Conservation (phyloP, 92 coral and sea anemone species). For the Siderastrea siderea region DNA sequence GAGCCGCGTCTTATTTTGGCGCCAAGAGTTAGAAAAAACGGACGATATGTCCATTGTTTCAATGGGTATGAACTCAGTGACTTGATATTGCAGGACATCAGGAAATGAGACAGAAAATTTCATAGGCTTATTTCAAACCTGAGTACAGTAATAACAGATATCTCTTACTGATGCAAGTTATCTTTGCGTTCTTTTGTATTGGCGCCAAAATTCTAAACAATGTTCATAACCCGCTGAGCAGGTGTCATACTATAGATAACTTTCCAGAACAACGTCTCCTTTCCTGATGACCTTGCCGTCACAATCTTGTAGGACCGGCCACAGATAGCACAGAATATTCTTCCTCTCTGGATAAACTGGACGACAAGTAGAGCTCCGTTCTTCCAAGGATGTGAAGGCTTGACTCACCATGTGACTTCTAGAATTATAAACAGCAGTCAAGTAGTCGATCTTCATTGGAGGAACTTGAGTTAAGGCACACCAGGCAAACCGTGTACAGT, state of each 20-base stretch:
- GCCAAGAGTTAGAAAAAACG: too few relatives aligned
- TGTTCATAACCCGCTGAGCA: too few relatives aligned
- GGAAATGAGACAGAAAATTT: too few relatives aligned
- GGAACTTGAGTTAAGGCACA: conserved; percentile 23
- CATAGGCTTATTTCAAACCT: too few relatives aligned
- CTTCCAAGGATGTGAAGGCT: background rate
- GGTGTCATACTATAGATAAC: background rate
- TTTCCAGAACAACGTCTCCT: conserved; percentile 21
- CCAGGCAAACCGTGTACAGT: conserved; percentile 38
- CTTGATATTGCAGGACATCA: too few relatives aligned
- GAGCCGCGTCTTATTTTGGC: too few relatives aligned
- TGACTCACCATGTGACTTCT: background rate
- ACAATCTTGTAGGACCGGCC: conserved; percentile 22
- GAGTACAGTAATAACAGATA: too few relatives aligned
- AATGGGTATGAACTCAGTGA: too few relatives aligned
- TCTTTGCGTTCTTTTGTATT: too few relatives aligned
- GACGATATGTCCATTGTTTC: too few relatives aligned
- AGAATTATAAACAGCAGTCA: background rate
- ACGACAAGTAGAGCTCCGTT: conserved; percentile 2
- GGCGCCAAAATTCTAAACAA: too few relatives aligned
- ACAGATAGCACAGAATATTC: conserved; percentile 6
- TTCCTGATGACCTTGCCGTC: conserved; percentile 21
- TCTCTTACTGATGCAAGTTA: too few relatives aligned
- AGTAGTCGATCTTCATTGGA: conserved; percentile 23
- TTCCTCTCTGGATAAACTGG: background rate